A percentile compares a stretch with the other conserved stretches of the same genome.
Conservation (phyloP, 2,888 invertebrate species). For the Heliothis peltigera region DNA sequence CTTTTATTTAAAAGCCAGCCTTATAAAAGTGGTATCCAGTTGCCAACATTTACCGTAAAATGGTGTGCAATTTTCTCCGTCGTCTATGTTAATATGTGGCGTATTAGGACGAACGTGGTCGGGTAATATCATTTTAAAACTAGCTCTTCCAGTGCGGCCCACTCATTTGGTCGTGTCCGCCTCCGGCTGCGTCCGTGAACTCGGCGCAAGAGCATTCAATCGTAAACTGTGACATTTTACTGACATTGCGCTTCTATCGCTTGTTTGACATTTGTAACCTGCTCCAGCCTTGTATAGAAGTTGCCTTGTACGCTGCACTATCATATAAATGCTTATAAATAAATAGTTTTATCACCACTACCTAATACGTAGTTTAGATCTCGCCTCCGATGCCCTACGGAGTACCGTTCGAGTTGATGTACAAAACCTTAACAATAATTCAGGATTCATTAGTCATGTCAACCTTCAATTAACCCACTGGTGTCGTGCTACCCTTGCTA, state of each 20-base stretch:
- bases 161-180: constrained; percentile 55
- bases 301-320: constrained; percentile 65
- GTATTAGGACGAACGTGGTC: constrained; percentile 55
- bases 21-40: constrained; percentile 38
- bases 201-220: constrained; percentile 76
- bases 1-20: constrained; percentile 25
- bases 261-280: constrained; percentile 76
- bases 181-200: constrained; percentile 75
- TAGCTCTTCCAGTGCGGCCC: constrained; percentile 58
- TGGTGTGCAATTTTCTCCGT: constrained; percentile 44
- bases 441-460: constrained; percentile 66
- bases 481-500: constrained; percentile 75
- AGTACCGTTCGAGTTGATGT: constrained; percentile 19
- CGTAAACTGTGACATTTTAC: constrained; percentile 86
- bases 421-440: constrained; percentile 45
- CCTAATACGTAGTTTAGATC: constrained; percentile 45
- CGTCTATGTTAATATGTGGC: constrained; percentile 52
- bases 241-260: constrained; percentile 80
- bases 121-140: constrained; percentile 59
- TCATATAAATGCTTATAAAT: constrained; percentile 72
- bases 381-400: constrained; percentile 17
- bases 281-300: constrained; percentile 75
- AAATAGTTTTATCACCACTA: constrained; percentile 67
- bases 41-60: constrained; percentile 48
- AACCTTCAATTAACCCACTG: constrained; percentile 72